Conservation (phyloP, 2,113 vertebrate genomes). For the Erinaceus europaeus region DNA sequence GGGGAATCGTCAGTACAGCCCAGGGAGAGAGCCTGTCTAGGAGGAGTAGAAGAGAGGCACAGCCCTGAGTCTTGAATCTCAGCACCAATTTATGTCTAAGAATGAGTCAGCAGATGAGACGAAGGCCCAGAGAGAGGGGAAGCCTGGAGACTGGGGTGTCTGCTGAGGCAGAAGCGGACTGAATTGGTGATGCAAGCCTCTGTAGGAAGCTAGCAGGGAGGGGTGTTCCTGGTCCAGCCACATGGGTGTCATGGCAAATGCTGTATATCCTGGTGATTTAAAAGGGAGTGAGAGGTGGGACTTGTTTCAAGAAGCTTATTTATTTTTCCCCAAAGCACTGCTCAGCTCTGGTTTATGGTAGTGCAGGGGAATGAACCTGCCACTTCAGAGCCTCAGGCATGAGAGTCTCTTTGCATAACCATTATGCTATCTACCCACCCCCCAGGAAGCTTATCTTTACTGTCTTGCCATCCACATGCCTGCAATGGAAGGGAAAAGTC, state of each 20-base stretch:
- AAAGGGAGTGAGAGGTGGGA: no score
- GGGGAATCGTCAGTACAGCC: not conserved
- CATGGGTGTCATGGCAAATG: accelerated
- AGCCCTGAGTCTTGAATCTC: not conserved
- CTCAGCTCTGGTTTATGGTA: no score
- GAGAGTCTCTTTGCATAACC: no score
- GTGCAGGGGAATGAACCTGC: no score
- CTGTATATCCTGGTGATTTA: no score
- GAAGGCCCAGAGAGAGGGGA: not conserved
- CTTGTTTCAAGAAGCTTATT: not conserved
- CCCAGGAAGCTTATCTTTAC: no score
- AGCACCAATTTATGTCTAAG: not conserved
- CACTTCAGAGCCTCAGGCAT: no score
- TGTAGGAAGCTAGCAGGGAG: not conserved
- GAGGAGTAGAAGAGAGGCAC: not conserved
- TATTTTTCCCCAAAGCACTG: no score
- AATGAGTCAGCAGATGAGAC: not conserved
- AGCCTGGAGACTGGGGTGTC: not conserved
- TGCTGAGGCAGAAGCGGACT: not conserved
- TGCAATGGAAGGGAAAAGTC: no score
- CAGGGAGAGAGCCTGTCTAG: not conserved
- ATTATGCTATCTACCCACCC: no score
- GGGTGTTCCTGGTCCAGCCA: not conserved
- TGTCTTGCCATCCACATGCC: no score
- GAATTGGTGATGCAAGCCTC: not conserved